Evolutionary conservation across 1,140 invertebrate species (phyloP).

Genomic region (Macrosteles quadrilineatus): DNA sequence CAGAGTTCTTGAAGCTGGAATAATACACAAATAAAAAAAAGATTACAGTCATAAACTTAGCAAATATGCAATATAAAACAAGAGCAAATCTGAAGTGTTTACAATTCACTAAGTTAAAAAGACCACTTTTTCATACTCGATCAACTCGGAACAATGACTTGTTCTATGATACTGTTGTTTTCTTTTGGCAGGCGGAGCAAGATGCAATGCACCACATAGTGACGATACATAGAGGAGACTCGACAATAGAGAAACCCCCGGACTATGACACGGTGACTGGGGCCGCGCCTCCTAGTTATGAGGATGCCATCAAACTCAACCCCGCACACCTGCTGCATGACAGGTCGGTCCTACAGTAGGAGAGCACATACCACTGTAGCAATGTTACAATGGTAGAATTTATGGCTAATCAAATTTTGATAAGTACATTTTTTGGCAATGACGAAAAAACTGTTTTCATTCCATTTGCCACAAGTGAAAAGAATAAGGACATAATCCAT

Average conservation of each 20-base stretch:
- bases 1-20: too few relatives aligned
- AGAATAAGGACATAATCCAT: too few relatives aligned
- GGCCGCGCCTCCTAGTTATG: constrained; percentile 61
- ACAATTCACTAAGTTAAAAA: too few relatives aligned
- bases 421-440: neutral
- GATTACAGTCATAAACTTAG: too few relatives aligned
- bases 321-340: constrained; percentile 50
- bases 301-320: constrained; percentile 71
- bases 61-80: too few relatives aligned
- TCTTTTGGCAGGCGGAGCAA: constrained; percentile 56
- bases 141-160: too few relatives aligned
- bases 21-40: too few relatives aligned
- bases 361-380: neutral
- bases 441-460: neutral
- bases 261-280: constrained; percentile 71
- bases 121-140: too few relatives aligned
- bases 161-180: too few relatives aligned
- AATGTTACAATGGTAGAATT: neutral
- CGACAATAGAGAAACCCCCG: constrained; percentile 65
- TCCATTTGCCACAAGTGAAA: neutral
- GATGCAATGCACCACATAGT: constrained; percentile 64
- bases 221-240: constrained; percentile 48
- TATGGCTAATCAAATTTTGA: neutral
- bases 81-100: too few relatives aligned
- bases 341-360: neutral